phyloP scores from a whole-genome alignment of 1,140 invertebrate genomes.

The Teleogryllus occipitalis region DNA sequence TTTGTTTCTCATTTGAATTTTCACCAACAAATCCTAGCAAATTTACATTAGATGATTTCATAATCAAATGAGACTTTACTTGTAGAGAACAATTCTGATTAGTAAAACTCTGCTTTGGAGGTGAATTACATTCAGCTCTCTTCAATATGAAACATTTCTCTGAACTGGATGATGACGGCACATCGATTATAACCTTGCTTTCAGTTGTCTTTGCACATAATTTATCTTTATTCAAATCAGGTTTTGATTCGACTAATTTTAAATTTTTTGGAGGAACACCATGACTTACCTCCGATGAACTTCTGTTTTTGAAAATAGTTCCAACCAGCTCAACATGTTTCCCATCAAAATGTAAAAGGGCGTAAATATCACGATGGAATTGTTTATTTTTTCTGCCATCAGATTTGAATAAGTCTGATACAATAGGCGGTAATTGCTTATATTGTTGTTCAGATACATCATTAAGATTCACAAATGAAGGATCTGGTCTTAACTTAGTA shows the following conservation, averaged over 20 bases:
- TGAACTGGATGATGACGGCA: not conserved
- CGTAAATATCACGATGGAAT: not conserved
- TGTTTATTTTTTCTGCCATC: not conserved
- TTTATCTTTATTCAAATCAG: not conserved
- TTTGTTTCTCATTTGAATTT: too few species aligned
- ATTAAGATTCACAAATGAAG: not conserved
- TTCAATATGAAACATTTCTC: too few species aligned
- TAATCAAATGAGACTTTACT: too few species aligned
- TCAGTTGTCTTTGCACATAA: not conserved
- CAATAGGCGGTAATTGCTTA: not conserved
- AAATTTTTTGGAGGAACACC: not conserved
- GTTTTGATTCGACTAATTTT: not conserved
- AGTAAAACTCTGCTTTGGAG: too few species aligned
- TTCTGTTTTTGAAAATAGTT: not conserved
- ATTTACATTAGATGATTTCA: too few species aligned
- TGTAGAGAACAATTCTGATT: too few species aligned
- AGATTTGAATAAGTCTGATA: not conserved
- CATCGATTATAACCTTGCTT: not conserved
- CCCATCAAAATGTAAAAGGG: constrained; percentile 10
- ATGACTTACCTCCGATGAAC: not conserved
- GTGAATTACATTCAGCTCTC: too few species aligned
- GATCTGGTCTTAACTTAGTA: not conserved
- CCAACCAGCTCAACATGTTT: not conserved
- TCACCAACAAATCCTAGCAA: too few species aligned
- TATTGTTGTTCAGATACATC: not conserved